Base-by-base conservation (phyloP, 1,140 invertebrate genomes). In the Campodea augens region DNA sequence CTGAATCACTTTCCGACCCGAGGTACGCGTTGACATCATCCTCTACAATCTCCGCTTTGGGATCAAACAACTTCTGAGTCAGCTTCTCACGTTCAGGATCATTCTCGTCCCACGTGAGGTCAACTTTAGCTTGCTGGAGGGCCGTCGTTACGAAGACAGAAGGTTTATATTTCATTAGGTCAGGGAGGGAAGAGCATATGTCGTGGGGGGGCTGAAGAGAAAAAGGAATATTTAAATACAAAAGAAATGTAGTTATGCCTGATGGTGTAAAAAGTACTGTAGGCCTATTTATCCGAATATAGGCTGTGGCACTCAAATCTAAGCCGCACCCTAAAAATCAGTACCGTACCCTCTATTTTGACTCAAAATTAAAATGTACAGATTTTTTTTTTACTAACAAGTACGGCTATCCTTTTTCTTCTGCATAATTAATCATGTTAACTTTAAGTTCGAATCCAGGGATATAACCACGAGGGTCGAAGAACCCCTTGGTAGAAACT, bases 71-170 rank as follows among this genome's bases (percentile, higher is more conserved):
- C 56, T 71, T 73, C 48, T 75, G 60, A 1, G 74, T 71, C 18
- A 75, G 60, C 54, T 82, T 75, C 19, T 72, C 57, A 48, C 89
- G 67, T 37, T 80, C 73, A 5, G 77, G 78, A 63, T 93, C 81
- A 1, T 86, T 93, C 56, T 95, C 83, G 64, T 98, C 93, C 93
- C 93, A 98, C 0, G 90, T 96, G 7, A 95, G 65, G 46, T 87
- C 70, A 1, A 95, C 88, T 64, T 90, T 91, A 0, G 81, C 80
- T 65, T 92, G 87, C 55, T 90, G 82, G 37, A 98, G 61, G 1
- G 92, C 91, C 13, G 83, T 86, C 1, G 81, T 95, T 1, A 75
- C 80, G 57, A 97, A 96, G 44, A 77, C 63, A 44, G 79, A 70
- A 1, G 92, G 89, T 58, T 82, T 70, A 60, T 97, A 98, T 49